Evolutionary conservation across 2,113 vertebrate genomes (phyloP), one percentile per base, ranked within the genome.

Genomic region (Fulica atra): DNA sequence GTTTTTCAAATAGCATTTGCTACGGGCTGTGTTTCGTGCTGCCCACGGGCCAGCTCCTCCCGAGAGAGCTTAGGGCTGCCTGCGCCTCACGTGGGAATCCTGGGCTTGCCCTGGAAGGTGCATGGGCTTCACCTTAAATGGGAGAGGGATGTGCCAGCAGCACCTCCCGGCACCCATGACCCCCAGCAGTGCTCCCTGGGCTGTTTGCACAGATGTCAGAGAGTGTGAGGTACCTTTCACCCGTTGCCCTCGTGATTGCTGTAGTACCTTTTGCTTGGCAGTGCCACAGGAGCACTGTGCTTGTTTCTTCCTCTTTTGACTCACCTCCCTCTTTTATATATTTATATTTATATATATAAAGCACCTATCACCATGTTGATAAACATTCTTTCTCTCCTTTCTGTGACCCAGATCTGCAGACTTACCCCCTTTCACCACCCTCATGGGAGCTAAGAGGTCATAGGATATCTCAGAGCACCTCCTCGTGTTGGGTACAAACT

Each of bases 221-320:
- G 59, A 14, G 0, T 16, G 54, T 1, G 6, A 59, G 56, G 50
- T 51, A 5, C 17, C 2, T 35, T 31, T 48, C 16, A 20, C 53
- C 1, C 3, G 38, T 81, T 63, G 10, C 17, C 15, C 28, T 70
- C 16, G 0, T 10, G n/a, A 44, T 63, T 0, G 2, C 24, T 59
- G 36, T 16, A 23, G 33, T 36, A 19, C 33, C 26, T 36, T 56
- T 35, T 36, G 48, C 54, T 69, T 70, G 17, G 28, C 33, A 2
- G 28, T 29, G 36, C 48, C 33, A 6, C 40, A 29, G 29, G 8
- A 64, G 16, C 64, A 82, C 35, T 44, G 42, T 13, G 23, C 42
- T 35, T 15, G 8, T 35, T 64, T 46, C 42, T 31, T 65, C 46
- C 51, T 53, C 63, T 71, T 65, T 72, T 61, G 15, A 33, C 18